Conservation (phyloP, 2,888 invertebrate genomes). For the Drosophila austrosaltans region DNA sequence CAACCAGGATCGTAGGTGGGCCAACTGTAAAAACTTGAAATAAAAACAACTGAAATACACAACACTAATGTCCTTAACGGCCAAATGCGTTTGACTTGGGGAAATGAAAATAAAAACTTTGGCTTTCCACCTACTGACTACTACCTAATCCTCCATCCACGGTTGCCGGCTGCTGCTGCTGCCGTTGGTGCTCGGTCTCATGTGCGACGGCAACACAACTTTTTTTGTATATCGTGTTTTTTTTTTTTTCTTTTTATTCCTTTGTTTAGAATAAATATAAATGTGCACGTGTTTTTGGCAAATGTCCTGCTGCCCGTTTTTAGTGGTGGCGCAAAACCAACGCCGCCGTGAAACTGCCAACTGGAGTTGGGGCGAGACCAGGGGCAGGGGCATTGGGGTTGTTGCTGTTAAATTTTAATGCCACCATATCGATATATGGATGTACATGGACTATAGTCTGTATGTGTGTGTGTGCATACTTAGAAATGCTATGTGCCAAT, state of each 20-base stretch:
- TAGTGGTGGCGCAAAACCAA: conserved; percentile 55
- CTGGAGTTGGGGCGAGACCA: background rate
- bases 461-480: conserved; percentile 15
- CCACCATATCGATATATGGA: conserved; percentile 63
- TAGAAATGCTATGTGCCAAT: conserved; percentile 7
- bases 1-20: conserved; percentile 9
- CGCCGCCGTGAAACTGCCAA: background rate
- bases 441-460: conserved; percentile 19
- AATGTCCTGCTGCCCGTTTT: conserved; percentile 46
- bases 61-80: conserved; percentile 71
- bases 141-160: conserved; percentile 2
- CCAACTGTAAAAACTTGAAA: conserved; percentile 49
- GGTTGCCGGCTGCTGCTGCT: background rate
- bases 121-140: background rate
- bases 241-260: conserved; percentile 66
- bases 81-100: conserved; percentile 33
- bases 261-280: conserved; percentile 81
- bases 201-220: conserved; percentile 78
- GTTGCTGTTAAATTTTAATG: conserved; percentile 81
- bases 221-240: conserved; percentile 27
- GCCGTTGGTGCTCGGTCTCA: conserved; percentile 59
- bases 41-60: conserved; percentile 60
- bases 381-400: conserved; percentile 5
- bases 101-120: conserved; percentile 50
- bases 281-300: conserved; percentile 74